A percentile compares a stretch with the other conserved stretches of the same genome.
Evolutionary conservation across 2,113 vertebrate genomes (phyloP).

Genomic region (Sander vitreus): DNA sequence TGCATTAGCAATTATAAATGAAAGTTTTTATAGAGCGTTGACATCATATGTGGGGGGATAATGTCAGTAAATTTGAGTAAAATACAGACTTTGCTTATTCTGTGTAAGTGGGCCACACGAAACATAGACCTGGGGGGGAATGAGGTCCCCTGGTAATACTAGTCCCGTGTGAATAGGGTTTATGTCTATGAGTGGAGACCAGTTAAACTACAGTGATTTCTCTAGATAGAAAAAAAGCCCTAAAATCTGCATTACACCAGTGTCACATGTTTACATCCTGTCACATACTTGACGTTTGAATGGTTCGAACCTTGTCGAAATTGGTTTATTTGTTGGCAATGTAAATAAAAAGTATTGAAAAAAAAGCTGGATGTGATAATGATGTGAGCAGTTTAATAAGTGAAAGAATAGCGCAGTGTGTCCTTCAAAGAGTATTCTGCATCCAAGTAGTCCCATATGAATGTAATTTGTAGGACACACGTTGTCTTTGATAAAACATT

Average conservation of each 20-base stretch:
- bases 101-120: no score
- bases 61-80: no score
- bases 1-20: no score
- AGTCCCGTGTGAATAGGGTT: no score
- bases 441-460: neutral
- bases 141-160: no score
- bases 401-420: neutral
- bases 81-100: no score
- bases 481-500: neutral
- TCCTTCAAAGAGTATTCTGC: neutral
- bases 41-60: no score
- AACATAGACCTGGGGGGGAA: no score
- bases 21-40: no score
- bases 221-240: neutral
- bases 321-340: neutral
- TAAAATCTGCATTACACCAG: neutral
- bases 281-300: neutral
- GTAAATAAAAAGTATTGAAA: neutral
- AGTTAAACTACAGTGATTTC: neutral
- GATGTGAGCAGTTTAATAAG: neutral
- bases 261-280: neutral
- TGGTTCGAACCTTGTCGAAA: no score
- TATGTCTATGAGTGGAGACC: neutral
- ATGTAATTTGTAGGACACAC: neutral
- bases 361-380: neutral